phyloP scores from a whole-genome alignment of 2,797 vertebrate species.

The Channa striata region DNA sequence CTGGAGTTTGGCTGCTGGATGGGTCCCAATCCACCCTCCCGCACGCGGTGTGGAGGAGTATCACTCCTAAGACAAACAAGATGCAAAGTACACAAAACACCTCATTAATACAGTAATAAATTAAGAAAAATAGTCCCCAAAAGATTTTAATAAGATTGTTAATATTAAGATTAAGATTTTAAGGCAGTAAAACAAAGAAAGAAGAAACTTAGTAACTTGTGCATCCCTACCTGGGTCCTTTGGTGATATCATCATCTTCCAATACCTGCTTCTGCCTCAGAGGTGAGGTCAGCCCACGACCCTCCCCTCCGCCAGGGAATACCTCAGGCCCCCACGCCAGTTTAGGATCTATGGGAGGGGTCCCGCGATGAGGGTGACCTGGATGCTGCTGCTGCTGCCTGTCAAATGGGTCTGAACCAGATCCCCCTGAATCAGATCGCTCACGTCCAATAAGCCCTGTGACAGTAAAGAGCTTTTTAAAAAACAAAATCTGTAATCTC shows the following conservation, averaged over 20 bases:
- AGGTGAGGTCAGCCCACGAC: slow-evolving; percentile 86
- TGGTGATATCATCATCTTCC: slow-evolving; percentile 90
- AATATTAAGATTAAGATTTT: neutral
- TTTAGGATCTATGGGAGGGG: slow-evolving; percentile 93
- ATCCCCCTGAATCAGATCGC: slow-evolving; percentile 93
- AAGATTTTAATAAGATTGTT: too few relatives aligned
- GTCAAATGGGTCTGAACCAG: slow-evolving; percentile 92
- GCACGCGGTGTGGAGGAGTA: slow-evolving; percentile 88
- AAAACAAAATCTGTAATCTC: neutral
- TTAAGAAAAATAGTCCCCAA: too few relatives aligned
- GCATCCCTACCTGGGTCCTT: slow-evolving; percentile 85
- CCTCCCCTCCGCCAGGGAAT: slow-evolving; percentile 84
- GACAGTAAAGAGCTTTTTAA: neutral
- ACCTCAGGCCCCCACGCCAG: slow-evolving; percentile 91
- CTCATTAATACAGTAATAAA: neutral
- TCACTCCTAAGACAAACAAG: slow-evolving; percentile 84
- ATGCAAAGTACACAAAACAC: neutral
- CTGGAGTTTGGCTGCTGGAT: slow-evolving; percentile 81
- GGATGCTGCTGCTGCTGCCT: slow-evolving; percentile 86
- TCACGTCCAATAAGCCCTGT: slow-evolving; percentile 91
- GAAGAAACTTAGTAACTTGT: neutral
- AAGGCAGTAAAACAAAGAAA: neutral
- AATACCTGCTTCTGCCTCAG: slow-evolving; percentile 86
- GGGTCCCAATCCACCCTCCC: slow-evolving; percentile 83
- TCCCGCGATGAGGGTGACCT: slow-evolving; percentile 87